Percentiles rank a stretch among this genome's conserved stretches.
These are phyloP conservation scores for Heliconius aoede DNA, from an alignment of 2,888 invertebrate species.

Conservation along the genomic window DNA sequence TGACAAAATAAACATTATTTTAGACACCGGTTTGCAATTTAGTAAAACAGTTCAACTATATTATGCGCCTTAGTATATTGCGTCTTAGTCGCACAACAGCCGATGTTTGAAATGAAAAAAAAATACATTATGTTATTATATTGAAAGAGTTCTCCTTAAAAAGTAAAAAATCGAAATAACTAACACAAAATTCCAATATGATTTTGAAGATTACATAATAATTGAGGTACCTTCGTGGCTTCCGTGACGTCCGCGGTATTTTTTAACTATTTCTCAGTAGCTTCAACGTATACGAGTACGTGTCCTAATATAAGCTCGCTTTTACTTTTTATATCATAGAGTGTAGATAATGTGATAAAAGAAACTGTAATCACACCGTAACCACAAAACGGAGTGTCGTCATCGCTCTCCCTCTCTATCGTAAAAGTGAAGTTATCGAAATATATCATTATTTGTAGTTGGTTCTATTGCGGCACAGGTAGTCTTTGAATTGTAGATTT, in stretches of 20 bases:
- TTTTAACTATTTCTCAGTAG: neutral
- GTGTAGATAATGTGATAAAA: conserved; percentile 36
- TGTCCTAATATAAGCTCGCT: conserved; percentile 12
- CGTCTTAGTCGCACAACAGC: too few relatives aligned
- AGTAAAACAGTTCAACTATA: too few relatives aligned
- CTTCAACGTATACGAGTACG: conserved; percentile 12
- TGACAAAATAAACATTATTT: neutral
- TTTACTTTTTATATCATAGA: conserved; percentile 34
- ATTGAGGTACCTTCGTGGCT: conserved; percentile 23
- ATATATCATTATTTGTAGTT: neutral
- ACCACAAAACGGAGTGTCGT: conserved; percentile 35
- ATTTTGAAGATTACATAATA: conserved; percentile 3
- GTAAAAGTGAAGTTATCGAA: conserved; percentile 23
- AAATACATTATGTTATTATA: too few relatives aligned
- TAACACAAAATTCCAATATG: conserved; percentile 5
- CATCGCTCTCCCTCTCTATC: conserved; percentile 39
- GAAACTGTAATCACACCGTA: conserved; percentile 32
- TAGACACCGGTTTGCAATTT: neutral
- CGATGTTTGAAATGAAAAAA: too few relatives aligned
- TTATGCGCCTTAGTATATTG: too few relatives aligned
- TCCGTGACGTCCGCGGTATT: conserved; percentile 5
- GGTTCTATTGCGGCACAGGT: neutral
- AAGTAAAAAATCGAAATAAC: neutral
- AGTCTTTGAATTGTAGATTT: neutral
- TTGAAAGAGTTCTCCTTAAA: neutral